A percentile compares a stretch with the other conserved stretches of the same genome.
Evolutionary conservation across 2,888 invertebrate genomes (phyloP).

Genomic region (Papilio protenor): DNA sequence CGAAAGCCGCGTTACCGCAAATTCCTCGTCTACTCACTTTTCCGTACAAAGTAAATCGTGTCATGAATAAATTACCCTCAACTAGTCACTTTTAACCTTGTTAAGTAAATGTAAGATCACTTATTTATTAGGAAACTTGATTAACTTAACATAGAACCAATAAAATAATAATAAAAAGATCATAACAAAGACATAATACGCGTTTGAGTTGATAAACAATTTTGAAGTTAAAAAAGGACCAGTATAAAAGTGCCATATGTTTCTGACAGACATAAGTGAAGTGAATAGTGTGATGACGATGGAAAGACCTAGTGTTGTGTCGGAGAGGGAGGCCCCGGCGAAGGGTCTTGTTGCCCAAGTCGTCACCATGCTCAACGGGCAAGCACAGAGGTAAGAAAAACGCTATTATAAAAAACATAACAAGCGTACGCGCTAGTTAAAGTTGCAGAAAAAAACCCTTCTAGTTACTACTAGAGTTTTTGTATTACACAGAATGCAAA

Average conservation of each 20-base stretch:
- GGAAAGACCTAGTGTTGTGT: slow-evolving; percentile 69
- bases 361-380: slow-evolving; percentile 81
- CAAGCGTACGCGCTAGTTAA: neutral
- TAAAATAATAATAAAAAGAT: slow-evolving; percentile 25
- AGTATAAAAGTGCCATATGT: slow-evolving; percentile 40
- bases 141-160: slow-evolving; percentile 5
- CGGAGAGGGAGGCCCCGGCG: slow-evolving; percentile 77
- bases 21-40: slow-evolving; percentile 3
- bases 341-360: slow-evolving; percentile 82
- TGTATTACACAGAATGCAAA: neutral
- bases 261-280: slow-evolving; percentile 44
- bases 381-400: slow-evolving; percentile 75
- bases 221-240: slow-evolving; percentile 11
- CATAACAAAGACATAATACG: slow-evolving; percentile 11
- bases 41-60: slow-evolving; percentile 16
- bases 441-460: neutral
- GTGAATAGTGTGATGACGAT: slow-evolving; percentile 68
- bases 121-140: slow-evolving; percentile 31
- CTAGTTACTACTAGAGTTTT: neutral
- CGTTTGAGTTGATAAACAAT: neutral
- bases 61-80: slow-evolving; percentile 17
- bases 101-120: slow-evolving; percentile 12
- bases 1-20: neutral
- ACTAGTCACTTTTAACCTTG: slow-evolving; percentile 26
- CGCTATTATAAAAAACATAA: neutral